A percentile compares a stretch with the other conserved stretches of the same genome.
These are phyloP conservation scores for Megalopta genalis DNA, from an alignment of 1,140 invertebrate genomes.

Conservation along the genomic window DNA sequence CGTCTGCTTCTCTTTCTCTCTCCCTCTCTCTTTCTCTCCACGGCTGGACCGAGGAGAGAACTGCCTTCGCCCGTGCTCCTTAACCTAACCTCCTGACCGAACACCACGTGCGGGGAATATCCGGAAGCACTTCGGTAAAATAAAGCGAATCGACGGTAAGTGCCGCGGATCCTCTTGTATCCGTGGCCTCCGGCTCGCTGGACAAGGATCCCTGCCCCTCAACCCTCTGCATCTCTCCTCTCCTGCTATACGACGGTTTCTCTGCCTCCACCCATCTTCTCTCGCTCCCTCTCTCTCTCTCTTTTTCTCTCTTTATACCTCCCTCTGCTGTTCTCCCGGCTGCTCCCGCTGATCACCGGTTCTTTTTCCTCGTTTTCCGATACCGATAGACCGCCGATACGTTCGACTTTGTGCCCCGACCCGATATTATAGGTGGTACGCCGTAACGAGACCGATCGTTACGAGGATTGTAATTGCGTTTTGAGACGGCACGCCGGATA, in stretches of 20 bases:
- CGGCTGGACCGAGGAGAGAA: slow-evolving; percentile 24
- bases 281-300: not conserved
- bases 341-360: slow-evolving; percentile 13
- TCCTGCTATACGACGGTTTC: no score
- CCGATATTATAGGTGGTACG: not conserved
- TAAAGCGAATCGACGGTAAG: slow-evolving; percentile 68
- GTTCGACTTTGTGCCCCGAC: slow-evolving; percentile 3
- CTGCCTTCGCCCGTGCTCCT: slow-evolving; percentile 46
- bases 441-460: slow-evolving; percentile 17
- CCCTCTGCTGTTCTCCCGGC: not conserved
- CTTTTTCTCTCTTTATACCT: not conserved
- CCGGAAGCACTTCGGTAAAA: slow-evolving; percentile 75
- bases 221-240: no score
- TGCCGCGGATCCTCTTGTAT: slow-evolving; percentile 53
- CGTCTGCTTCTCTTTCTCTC: no score
- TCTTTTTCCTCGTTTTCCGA: slow-evolving; percentile 10
- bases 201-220: slow-evolving; percentile 3
- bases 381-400: not conserved
- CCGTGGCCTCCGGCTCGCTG: slow-evolving; percentile 19
- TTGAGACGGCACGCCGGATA: not conserved
- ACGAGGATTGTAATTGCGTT: slow-evolving; percentile 13
- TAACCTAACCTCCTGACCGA: slow-evolving; percentile 61
- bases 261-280: not conserved
- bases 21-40: not conserved
- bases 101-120: slow-evolving; percentile 74